A percentile compares a stretch with the other conserved stretches of the same genome.
Evolutionary conservation across 2,888 invertebrate genomes (phyloP).

Genomic region (Lampropteryx suffumata): DNA sequence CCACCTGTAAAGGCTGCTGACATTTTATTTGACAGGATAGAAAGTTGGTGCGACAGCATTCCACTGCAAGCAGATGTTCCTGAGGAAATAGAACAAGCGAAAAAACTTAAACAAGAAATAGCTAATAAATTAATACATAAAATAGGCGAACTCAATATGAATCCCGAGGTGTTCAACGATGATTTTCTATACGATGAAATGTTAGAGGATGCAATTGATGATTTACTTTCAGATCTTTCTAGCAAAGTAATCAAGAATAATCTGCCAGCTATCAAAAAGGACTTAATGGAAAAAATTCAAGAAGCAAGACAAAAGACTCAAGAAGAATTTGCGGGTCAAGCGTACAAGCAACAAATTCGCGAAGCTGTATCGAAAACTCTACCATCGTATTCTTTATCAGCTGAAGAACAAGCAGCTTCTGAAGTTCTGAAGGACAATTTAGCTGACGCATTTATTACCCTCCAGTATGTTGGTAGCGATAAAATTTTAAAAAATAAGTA

Average conservation of each 20-base stretch:
- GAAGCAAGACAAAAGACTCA: constrained; percentile 40
- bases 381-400: constrained; percentile 35
- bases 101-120: constrained; percentile 44
- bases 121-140: constrained; percentile 44
- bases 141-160: constrained; percentile 52
- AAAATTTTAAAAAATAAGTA: constrained; percentile 40
- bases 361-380: constrained; percentile 50
- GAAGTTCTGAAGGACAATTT: constrained; percentile 56
- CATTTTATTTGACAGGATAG: constrained; percentile 41
- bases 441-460: constrained; percentile 58
- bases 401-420: constrained; percentile 47
- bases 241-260: constrained; percentile 32
- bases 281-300: constrained; percentile 42
- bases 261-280: constrained; percentile 36
- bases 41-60: constrained; percentile 45
- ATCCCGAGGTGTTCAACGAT: constrained; percentile 52
- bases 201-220: constrained; percentile 49
- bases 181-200: constrained; percentile 49
- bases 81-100: constrained; percentile 33
- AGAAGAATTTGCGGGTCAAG: constrained; percentile 43
- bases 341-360: constrained; percentile 52
- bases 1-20: constrained; percentile 33
- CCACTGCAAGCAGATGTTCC: constrained; percentile 36
- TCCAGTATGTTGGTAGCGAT: constrained; percentile 46
- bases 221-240: constrained; percentile 34